Evolutionary conservation across 2,113 vertebrate species (phyloP), one percentile per base, ranked within the genome.

Genomic region (Thryonomys swinderianus): DNA sequence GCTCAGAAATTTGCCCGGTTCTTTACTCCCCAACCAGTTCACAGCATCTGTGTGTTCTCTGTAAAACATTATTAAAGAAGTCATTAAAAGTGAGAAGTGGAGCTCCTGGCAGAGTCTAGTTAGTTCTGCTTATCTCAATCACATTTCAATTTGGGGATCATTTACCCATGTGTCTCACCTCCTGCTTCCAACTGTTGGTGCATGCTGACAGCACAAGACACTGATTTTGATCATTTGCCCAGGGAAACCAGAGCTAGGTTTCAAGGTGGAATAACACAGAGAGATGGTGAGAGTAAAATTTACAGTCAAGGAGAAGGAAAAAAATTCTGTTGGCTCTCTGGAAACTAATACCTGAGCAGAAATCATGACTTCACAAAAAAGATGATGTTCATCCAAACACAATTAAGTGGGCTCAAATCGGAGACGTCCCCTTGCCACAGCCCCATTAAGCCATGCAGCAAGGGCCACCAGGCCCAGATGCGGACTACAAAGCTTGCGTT

Each of bases 21-120:
- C 27, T 84, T 34, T 30, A 27, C 3, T 69, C 64, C 4, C 74
- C 34, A 40, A 62, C 37, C 8, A 64, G 64, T 85, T 92, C 40
- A 57, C 87, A 85, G 71, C 34, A 88, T 79, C 78, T 42, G 5
- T 71, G 20, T 32, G 81, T 27, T 88, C 57, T 48, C 67, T 91
- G 92, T 37, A 55, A 76, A 93, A 42, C 27, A 82, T 59, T 71
- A 85, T 81, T 94, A 76, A 95, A 59, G 32, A 90, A 91, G 18
- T 79, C n/a, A 91, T 82, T 66, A 92, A 88, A 95, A 89, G 82
- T 82, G 48, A 87, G 71, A 78, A 95, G 61, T 62, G 9, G 61
- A 79, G 71, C 57, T 67, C n/a, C 87, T 69, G 64, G 74, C 73
- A 91, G 85, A 94, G 55, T 57, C 69, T 30, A 90, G 69, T 37